These are phyloP conservation scores for Leptestheria dahalacensis DNA, from an alignment of 1,140 invertebrate species.

Conservation along the genomic window DNA sequence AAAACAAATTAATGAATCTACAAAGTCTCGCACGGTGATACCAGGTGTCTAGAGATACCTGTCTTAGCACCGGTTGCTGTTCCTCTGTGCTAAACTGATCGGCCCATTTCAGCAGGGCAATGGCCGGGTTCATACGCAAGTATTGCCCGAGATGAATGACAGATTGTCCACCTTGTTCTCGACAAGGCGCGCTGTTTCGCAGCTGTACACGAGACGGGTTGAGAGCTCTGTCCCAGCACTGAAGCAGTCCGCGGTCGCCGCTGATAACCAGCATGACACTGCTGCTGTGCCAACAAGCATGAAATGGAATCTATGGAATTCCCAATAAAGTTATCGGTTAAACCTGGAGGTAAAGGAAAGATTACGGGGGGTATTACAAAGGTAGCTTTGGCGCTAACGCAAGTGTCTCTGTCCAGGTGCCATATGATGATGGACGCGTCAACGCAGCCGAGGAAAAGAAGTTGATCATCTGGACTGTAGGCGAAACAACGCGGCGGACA, in stretches of 20 bases:
- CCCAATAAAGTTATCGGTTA: neutral
- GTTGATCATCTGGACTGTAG: slow-evolving; percentile 9
- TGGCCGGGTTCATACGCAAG: neutral
- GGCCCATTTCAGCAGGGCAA: neutral
- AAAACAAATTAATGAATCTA: neutral
- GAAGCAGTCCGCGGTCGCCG: slow-evolving; percentile 3
- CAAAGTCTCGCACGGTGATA: neutral
- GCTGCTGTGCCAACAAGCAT: slow-evolving; percentile 1
- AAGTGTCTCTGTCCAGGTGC: slow-evolving; percentile 8
- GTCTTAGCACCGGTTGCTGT: neutral
- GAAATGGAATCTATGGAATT: slow-evolving; percentile 8
- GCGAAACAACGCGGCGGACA: slow-evolving; percentile 5
- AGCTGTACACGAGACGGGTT: slow-evolving; percentile 3
- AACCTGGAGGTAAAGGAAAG: neutral
- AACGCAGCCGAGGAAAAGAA: slow-evolving; percentile 13
- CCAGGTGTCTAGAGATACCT: neutral
- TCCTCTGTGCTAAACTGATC: neutral
- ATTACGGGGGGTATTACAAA: slow-evolving; percentile 5
- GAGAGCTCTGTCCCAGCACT: slow-evolving; percentile 8
- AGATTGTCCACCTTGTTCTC: neutral
- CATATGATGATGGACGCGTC: slow-evolving; percentile 11
- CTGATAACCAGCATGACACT: slow-evolving; percentile 8
- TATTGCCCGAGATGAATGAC: slow-evolving; percentile 7
- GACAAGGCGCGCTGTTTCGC: neutral
- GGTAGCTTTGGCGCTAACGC: neutral